Evolutionary conservation across 2,797 vertebrate species (phyloP).

Genomic region (Paguma larvata): DNA sequence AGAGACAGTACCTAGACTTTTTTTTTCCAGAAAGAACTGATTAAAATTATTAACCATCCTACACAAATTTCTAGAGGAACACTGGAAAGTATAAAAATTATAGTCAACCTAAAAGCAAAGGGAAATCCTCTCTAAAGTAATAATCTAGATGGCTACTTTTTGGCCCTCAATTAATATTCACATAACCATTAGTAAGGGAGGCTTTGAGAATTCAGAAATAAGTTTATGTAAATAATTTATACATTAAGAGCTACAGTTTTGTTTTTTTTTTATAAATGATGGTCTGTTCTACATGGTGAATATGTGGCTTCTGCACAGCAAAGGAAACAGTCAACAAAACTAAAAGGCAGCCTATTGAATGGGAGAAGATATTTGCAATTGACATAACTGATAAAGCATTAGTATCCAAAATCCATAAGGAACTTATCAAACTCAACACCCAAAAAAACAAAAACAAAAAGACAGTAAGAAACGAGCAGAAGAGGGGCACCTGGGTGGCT

Average conservation of each 20-base stretch:
- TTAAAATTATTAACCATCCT: not conserved
- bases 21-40: not conserved
- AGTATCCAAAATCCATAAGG: no score
- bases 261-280: not conserved
- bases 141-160: not conserved
- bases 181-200: not conserved
- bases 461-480: no score
- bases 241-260: not conserved
- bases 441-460: no score
- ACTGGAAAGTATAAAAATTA: not conserved
- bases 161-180: not conserved
- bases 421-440: no score
- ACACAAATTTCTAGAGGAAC: not conserved
- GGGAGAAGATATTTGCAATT: no score
- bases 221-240: not conserved
- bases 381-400: no score
- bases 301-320: no score
- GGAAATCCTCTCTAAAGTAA: not conserved
- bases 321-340: no score
- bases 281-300: not conserved
- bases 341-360: no score
- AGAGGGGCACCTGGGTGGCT: no score
- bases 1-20: not conserved
- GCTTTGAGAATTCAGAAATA: conserved; percentile 25
- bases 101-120: not conserved